Evolutionary conservation across 2,888 invertebrate species (phyloP).

Genomic region (Nomada lathburiana): DNA sequence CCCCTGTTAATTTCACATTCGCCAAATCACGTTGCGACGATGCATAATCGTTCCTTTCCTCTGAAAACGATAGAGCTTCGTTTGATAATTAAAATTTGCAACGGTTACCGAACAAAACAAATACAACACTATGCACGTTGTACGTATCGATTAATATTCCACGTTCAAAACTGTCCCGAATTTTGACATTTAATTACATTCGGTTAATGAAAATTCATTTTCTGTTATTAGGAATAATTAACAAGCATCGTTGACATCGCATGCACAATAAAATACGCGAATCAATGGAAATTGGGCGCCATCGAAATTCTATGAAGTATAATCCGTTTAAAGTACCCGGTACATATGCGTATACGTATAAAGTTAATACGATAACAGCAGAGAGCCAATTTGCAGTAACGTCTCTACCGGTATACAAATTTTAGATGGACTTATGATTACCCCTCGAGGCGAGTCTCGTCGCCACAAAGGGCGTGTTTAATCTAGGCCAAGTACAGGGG

Average conservation of each 20-base stretch:
- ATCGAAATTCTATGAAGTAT: not conserved
- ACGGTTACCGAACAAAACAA: not conserved
- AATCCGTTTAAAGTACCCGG: too few relatives aligned
- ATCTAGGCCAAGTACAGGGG: conserved; percentile 8
- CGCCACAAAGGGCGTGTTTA: not conserved
- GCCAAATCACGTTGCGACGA: not conserved
- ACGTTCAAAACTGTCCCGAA: not conserved
- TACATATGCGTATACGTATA: not conserved
- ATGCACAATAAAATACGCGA: not conserved
- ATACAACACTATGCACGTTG: too few relatives aligned
- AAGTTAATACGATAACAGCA: too few relatives aligned
- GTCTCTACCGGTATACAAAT: not conserved
- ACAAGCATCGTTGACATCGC: not conserved
- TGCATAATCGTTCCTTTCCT: not conserved
- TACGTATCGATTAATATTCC: not conserved
- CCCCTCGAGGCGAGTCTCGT: not conserved
- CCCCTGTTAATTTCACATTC: conserved; percentile 10
- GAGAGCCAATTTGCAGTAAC: not conserved
- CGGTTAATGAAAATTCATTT: not conserved
- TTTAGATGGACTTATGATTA: conserved; percentile 2
- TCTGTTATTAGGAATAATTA: not conserved
- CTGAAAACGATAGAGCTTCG: not conserved
- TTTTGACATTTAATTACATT: not conserved
- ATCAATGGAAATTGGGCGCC: not conserved
- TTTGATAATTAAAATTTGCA: too few relatives aligned